These are phyloP conservation scores for Drosophila lowei DNA, from an alignment of 1,140 invertebrate genomes.

Conservation along the genomic window DNA sequence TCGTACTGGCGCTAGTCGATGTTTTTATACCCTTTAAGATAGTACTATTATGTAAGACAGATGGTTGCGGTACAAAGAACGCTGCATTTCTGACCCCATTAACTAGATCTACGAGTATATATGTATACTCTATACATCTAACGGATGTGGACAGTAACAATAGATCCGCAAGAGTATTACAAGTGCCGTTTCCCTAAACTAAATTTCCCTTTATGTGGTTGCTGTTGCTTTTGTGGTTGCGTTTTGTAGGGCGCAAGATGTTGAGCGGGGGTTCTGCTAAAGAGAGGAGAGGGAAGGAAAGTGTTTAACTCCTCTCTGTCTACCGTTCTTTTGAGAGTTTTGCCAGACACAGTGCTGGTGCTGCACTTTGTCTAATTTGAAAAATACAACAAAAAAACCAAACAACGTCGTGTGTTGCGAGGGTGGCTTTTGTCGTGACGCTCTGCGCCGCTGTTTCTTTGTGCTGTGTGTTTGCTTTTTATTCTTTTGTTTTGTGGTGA, in stretches of 20 bases:
- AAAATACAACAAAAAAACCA: conserved; percentile 13
- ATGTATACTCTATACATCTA: too few relatives aligned
- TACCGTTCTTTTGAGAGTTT: neutral
- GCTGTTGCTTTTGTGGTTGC: neutral
- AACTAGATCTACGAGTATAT: too few relatives aligned
- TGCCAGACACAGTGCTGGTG: conserved; percentile 15
- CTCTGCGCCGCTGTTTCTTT: conserved; percentile 11
- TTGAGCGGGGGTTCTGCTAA: neutral
- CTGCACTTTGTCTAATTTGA: conserved; percentile 42
- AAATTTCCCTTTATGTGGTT: conserved; percentile 1
- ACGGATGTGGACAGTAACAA: too few relatives aligned
- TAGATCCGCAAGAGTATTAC: too few relatives aligned
- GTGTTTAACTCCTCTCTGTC: neutral
- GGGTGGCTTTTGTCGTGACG: conserved; percentile 49
- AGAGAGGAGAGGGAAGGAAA: neutral
- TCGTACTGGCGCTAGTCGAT: conserved; percentile 28
- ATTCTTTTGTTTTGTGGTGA: conserved; percentile 72
- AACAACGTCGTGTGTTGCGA: conserved; percentile 29
- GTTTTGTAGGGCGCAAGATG: conserved; percentile 11
- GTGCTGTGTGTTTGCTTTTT: conserved; percentile 31
- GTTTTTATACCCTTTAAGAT: conserved; percentile 1
- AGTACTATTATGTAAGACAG: too few relatives aligned
- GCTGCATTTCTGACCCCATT: too few relatives aligned
- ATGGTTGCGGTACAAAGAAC: too few relatives aligned
- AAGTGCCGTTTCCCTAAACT: neutral